Conservation (phyloP, 92 coral and sea anemone species). For the Porites divaricata region DNA sequence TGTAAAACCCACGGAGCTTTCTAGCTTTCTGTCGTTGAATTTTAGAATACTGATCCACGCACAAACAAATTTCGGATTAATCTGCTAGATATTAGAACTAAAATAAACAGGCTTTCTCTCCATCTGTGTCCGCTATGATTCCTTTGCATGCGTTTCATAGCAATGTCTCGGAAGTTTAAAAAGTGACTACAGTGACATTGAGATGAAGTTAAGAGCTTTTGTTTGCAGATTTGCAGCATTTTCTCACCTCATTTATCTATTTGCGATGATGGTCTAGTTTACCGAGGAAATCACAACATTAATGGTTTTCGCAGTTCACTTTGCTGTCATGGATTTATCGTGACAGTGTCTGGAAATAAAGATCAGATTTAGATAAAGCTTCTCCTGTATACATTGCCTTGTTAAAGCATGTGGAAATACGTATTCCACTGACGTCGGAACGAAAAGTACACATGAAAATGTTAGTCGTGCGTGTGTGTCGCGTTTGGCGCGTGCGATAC, state of each 20-base stretch:
- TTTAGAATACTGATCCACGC: background rate
- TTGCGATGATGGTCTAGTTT: background rate
- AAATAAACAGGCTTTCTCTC: slow-evolving; percentile 2
- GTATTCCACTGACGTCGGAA: background rate
- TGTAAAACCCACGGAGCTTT: background rate
- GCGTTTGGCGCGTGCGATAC: slow-evolving; percentile 28
- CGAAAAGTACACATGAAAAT: slow-evolving; percentile 6
- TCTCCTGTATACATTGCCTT: background rate
- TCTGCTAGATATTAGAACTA: background rate
- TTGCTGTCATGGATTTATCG: background rate
- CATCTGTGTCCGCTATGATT: background rate
- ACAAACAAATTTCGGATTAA: slow-evolving; percentile 3
- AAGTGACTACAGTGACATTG: slow-evolving; percentile 6
- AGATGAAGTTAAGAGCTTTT: background rate
- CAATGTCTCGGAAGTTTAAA: background rate
- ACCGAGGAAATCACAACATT: background rate
- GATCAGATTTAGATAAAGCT: slow-evolving; percentile 20
- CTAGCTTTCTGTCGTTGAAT: background rate
- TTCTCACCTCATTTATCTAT: slow-evolving; percentile 6
- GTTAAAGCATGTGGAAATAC: background rate
- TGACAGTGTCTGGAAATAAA: background rate
- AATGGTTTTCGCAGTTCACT: background rate
- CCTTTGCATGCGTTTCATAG: slow-evolving; percentile 2
- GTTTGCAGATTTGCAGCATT: background rate
- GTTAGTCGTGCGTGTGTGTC: slow-evolving; percentile 17